Percentiles rank a stretch among this genome's conserved stretches.
Evolutionary conservation across 2,888 invertebrate species (phyloP).

Genomic region (Oligia strigilis): DNA sequence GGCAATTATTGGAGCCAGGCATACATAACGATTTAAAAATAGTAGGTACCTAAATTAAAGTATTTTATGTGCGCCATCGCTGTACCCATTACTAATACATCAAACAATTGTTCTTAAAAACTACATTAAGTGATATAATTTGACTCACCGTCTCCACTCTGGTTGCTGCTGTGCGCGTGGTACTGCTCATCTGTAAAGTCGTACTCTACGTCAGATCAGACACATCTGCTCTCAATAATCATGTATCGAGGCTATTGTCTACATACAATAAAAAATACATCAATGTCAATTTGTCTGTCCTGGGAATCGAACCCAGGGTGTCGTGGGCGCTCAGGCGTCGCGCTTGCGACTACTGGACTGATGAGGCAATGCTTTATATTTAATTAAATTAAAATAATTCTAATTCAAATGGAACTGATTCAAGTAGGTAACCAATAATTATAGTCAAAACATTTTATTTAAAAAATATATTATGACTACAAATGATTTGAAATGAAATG

Average conservation of each 20-base stretch:
- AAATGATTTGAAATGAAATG: too few relatives aligned
- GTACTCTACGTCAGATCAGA: conserved; percentile 88
- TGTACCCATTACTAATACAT: not conserved
- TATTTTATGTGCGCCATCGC: not conserved
- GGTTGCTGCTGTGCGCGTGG: conserved; percentile 89
- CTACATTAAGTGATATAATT: not conserved
- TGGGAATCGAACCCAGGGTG: not conserved
- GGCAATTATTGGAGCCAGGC: not conserved
- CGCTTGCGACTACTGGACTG: too few relatives aligned
- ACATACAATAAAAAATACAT: not conserved
- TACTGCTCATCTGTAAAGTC: conserved; percentile 90
- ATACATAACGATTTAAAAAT: not conserved
- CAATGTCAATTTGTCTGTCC: not conserved
- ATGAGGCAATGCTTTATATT: too few relatives aligned
- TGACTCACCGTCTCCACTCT: conserved; percentile 88
- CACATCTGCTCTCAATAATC: conserved; percentile 86
- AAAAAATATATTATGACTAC: too few relatives aligned
- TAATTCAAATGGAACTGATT: too few relatives aligned
- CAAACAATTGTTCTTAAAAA: not conserved
- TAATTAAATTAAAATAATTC: too few relatives aligned
- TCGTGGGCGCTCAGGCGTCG: too few relatives aligned
- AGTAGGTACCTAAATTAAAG: not conserved
- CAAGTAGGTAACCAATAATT: too few relatives aligned
- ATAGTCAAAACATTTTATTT: too few relatives aligned
- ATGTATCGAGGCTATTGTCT: conserved; percentile 24